Base-by-base conservation (phyloP, 2,113 vertebrate species). In the Athene cunicularia region DNA sequence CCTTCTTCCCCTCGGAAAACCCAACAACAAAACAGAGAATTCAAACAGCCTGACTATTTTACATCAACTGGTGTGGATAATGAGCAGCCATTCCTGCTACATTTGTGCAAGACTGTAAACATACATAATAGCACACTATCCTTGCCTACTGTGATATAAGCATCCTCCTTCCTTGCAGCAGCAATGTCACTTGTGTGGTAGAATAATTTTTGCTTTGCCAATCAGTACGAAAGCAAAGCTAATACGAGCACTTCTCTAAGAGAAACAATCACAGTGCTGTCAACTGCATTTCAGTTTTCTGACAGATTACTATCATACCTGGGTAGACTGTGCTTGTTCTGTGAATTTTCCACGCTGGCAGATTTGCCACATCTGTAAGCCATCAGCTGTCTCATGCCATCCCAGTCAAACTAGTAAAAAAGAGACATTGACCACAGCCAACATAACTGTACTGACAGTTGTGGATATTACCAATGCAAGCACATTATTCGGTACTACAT, bases 191-290 rank as follows among this genome's bases (percentile, higher is more conserved):
- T 79, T 45, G 30, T 6, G 35, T 49, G 68, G 45, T 37, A 50
- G 53, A 77, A 88, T 28, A 1, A 45, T 4, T 68, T 77, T 17
- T 56, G 14, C 8, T 3, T 22, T 72, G 43, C 66, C 53, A 49
- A 10, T 55, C 52, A 27, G n/a, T 5, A 59, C 52, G n/a, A 89
- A 87, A 77, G 62, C 49, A 66, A 67, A 75, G 52, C 35, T 59
- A 85, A 90, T 37, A 79, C 23, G 11, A 39, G 14, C 58, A 15
- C 26, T 59, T 75, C 67, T 43, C 70, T 32, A 59, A 63, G 49
- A 89, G 62, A 87, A 87, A 59, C 53, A 37, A 81, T 67, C 76
- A 85, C 68, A 68, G 21, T 12, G 39, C 85, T 87, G 92, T 59
- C 81, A 87, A 12, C 15, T 53, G 47, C 35, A 37, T 77, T 80